Evolutionary conservation across 2,888 invertebrate genomes (phyloP).

Genomic region (Drosophila greeni): DNA sequence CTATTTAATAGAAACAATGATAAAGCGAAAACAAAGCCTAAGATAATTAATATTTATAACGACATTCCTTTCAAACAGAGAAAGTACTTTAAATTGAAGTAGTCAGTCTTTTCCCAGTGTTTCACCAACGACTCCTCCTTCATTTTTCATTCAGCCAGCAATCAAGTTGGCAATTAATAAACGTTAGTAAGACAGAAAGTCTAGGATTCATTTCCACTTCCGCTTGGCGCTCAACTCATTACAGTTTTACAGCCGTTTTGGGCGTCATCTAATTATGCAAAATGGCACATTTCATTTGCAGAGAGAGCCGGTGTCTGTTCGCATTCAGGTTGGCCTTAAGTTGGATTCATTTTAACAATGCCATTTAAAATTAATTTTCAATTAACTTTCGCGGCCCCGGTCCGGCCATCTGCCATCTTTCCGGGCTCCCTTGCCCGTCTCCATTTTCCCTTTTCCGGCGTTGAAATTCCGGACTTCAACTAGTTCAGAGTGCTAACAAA

Average conservation of each 20-base stretch:
- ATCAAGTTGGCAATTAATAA: slow-evolving; percentile 38
- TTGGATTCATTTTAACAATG: slow-evolving; percentile 54
- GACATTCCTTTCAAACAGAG: too few relatives aligned
- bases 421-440: background rate
- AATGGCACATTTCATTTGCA: slow-evolving; percentile 55
- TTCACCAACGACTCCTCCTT: background rate
- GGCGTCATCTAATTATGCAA: slow-evolving; percentile 62
- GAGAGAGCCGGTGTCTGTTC: slow-evolving; percentile 15
- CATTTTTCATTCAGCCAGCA: slow-evolving; percentile 25
- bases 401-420: slow-evolving; percentile 31
- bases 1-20: background rate
- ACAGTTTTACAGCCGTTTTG: slow-evolving; percentile 51
- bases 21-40: background rate
- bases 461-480: slow-evolving; percentile 14
- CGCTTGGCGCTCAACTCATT: slow-evolving; percentile 33
- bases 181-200: slow-evolving; percentile 16
- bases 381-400: slow-evolving; percentile 55
- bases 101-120: background rate
- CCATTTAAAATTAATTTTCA: slow-evolving; percentile 68
- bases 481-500: slow-evolving; percentile 30
- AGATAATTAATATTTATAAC: too few relatives aligned
- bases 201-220: slow-evolving; percentile 32
- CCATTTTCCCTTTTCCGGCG: slow-evolving; percentile 6
- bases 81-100: background rate
- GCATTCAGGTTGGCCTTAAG: slow-evolving; percentile 26